A percentile compares a stretch with the other conserved stretches of the same genome.
Evolutionary conservation across 1,140 invertebrate species (phyloP).

Genomic region (Akabosia matsudoensis): DNA sequence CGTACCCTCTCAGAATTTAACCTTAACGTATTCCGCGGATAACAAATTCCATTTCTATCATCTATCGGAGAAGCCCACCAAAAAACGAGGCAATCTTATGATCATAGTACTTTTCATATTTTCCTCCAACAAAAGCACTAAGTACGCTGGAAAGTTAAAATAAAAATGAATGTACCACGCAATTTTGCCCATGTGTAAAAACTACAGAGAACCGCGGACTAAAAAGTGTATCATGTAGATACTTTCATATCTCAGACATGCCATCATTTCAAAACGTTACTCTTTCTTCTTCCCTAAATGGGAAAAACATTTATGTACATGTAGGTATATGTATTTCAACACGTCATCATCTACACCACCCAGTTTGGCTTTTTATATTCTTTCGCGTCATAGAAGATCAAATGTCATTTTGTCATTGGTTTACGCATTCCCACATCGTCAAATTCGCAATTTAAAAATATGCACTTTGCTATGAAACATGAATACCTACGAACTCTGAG

Average conservation of each 20-base stretch:
- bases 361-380: background rate
- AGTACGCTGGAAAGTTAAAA: background rate
- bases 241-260: background rate
- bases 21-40: background rate
- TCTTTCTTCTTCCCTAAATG: conserved; percentile 24
- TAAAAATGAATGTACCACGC: background rate
- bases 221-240: background rate
- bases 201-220: background rate
- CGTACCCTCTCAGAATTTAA: conserved; percentile 20
- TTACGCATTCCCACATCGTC: too few species aligned
- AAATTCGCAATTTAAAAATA: too few species aligned
- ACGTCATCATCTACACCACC: background rate
- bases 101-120: background rate
- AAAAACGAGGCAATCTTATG: background rate
- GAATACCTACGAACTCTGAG: too few species aligned
- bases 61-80: too few species aligned
- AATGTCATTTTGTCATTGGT: too few species aligned
- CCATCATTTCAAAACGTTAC: conserved; percentile 20
- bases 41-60: background rate
- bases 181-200: background rate
- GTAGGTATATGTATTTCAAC: background rate
- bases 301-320: background rate
- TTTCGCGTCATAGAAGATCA: too few species aligned
- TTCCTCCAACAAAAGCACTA: background rate
- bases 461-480: too few species aligned